Evolutionary conservation across 2,113 vertebrate genomes (phyloP), one percentile per base, ranked within the genome.

Genomic region (Elanoides forficatus): DNA sequence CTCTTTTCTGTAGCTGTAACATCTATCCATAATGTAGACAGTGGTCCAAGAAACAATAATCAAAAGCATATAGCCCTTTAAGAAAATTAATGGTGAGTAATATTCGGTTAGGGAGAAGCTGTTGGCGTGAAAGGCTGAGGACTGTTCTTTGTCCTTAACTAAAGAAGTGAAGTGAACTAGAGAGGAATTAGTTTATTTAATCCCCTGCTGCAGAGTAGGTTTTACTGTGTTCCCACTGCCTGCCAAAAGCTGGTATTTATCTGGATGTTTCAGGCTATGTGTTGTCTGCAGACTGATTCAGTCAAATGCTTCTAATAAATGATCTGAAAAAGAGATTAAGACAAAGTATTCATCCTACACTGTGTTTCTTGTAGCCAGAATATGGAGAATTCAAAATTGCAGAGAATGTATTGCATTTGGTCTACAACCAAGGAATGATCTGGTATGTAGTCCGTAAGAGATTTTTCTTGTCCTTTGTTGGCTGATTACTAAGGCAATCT

Each of bases 361-460:
- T 72, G 27, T 97, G 88, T 92, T 91, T 96, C 91, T 97, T 94
- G 56, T 91, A 99, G 99, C 99, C 99, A 48, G 99, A 99, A 97
- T 99, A 99, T 11, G 99, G 99, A 92, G 99, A 99, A 97, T 99
- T 99, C 98, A 99, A 99, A 98, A 99, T 99, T 89, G 99, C 99
- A 12, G 99, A 99, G 97, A 99, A 99, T 16, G 99, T 99, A 47
- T 88, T 99, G 18, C 99, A 99, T 93, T 97, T 99, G 78, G 99
- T 99, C 97, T 99, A 99, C 97, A 99, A 99, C 96, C 99, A 99
- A 97, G 99, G 99, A 86, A 99, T 99, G 99, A 99, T 99, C 95
- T 99, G 99, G 99, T 99, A 98, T 48, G 99, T 98, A 13, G 11
- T 25, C 81, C 9, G 5, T 6, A 53, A 5, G 1, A 5, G 3